phyloP scores from a whole-genome alignment of 2,888 invertebrate species.

The Caradrina kadenii region DNA sequence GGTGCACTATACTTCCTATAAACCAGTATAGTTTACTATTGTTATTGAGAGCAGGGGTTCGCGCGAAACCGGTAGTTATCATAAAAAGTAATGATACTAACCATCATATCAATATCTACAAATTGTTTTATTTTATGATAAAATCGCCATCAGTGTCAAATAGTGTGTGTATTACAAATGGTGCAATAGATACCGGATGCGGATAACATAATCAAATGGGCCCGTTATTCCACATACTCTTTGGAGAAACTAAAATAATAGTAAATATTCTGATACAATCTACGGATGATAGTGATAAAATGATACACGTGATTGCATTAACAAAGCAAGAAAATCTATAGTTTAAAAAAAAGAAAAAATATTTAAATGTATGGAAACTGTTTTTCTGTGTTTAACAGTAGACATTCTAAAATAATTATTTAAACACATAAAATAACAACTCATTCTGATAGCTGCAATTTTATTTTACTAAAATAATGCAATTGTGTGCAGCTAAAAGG shows the following conservation, averaged over 20 bases:
- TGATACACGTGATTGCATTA: not conserved
- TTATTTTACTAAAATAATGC: not conserved
- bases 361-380: not conserved
- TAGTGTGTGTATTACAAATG: slow-evolving; percentile 61
- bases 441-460: not conserved
- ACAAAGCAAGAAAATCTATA: not conserved
- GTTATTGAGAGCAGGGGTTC: slow-evolving; percentile 67
- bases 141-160: slow-evolving; percentile 62
- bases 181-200: slow-evolving; percentile 45
- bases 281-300: not conserved
- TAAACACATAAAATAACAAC: no score
- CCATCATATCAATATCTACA: slow-evolving; percentile 72
- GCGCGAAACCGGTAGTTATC: slow-evolving; percentile 72
- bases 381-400: not conserved
- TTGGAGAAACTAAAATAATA: slow-evolving; percentile 21
- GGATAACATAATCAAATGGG: slow-evolving; percentile 55
- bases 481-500: no score
- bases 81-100: slow-evolving; percentile 75
- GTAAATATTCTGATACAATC: slow-evolving; percentile 23
- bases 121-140: slow-evolving; percentile 71
- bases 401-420: no score
- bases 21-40: slow-evolving; percentile 65
- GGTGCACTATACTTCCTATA: slow-evolving; percentile 43
- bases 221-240: slow-evolving; percentile 28
- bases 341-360: not conserved